A percentile compares a stretch with the other conserved stretches of the same genome.
These are phyloP conservation scores for Drosophila austrosaltans DNA, from an alignment of 2,888 invertebrate genomes.

Conservation along the genomic window DNA sequence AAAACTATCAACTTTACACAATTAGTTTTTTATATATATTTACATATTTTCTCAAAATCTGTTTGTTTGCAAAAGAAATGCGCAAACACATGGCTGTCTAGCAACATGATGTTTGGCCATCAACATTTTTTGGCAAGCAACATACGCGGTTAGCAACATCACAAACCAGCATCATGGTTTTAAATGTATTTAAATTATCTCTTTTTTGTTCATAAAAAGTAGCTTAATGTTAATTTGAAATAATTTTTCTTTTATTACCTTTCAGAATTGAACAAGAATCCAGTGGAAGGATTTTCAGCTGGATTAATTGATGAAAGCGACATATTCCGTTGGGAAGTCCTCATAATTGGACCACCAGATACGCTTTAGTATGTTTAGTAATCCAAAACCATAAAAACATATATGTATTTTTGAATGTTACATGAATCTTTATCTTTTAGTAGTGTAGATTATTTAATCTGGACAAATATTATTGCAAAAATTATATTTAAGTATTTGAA, in stretches of 20 bases:
- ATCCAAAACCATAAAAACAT: not conserved
- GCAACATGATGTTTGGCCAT: not conserved
- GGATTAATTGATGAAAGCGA: constrained; percentile 99
- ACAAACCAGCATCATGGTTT: not conserved
- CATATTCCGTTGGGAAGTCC: constrained; percentile 99
- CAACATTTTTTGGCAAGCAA: too few species aligned
- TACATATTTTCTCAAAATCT: not conserved
- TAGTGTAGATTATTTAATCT: too few species aligned
- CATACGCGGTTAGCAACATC: not conserved
- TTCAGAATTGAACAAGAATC: constrained; percentile 98
- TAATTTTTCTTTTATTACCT: constrained; percentile 22
- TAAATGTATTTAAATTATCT: not conserved
- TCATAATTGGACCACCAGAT: constrained; percentile 99
- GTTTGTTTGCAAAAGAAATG: not conserved
- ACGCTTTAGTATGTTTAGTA: constrained; percentile 95
- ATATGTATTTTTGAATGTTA: not conserved
- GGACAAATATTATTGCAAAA: too few species aligned
- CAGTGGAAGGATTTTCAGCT: constrained; percentile 99
- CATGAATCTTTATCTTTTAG: too few species aligned
- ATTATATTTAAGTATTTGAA: too few species aligned
- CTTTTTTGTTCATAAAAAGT: too few species aligned
- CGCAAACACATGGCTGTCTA: not conserved
- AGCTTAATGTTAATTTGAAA: not conserved
- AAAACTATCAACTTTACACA: not conserved
- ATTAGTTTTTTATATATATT: not conserved